Evolutionary conservation across 2,888 invertebrate genomes (phyloP), one percentile per base, ranked within the genome.

Genomic region (Coleophora flavipennella): DNA sequence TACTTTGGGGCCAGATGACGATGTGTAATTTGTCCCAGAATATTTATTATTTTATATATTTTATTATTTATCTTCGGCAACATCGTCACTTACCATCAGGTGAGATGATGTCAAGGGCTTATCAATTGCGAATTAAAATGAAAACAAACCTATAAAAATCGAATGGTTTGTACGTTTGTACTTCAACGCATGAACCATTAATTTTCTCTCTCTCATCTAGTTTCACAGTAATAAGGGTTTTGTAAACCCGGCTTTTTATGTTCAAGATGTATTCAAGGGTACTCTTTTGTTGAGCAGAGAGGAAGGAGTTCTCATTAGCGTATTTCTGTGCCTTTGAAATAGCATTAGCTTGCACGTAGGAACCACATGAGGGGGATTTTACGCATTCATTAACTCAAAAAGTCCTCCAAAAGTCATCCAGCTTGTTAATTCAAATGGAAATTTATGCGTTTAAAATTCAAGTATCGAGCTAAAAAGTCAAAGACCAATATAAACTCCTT

Each of bases 241-340:
- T 63, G 53, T 65, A 69, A 71, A 62, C 57, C 66, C 62, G 61
- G 66, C 64, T 62, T 75, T 68, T 75, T 69, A 60, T 65, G 59
- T 66, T 68, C 57, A 62, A 64, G 68, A 59, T 65, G 70, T 69
- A 73, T 80, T 77, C 76, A 79, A 58, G 60, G 66, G 59, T 57
- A 67, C 49, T 57, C 62, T 62, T 80, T 81, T 81, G 75, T 79
- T 73, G 59, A 42, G 48, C 47, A 49, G 57, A 64, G 67, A 64
- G 67, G 60, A 74, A 72, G 64, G 61, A 67, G 64, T 69, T 73
- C 73, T 78, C 77, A 73, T 79, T 77, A 78, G 76, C 67, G 70
- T 74, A 68, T 59, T 73, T 69, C 63, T 59, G 55, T 69, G 58
- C 66, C 62, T 77, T 76, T 71, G 67, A 68, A 74, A 76, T 73